phyloP scores from a whole-genome alignment of 1,140 invertebrate genomes.

The Zophobas morio region DNA sequence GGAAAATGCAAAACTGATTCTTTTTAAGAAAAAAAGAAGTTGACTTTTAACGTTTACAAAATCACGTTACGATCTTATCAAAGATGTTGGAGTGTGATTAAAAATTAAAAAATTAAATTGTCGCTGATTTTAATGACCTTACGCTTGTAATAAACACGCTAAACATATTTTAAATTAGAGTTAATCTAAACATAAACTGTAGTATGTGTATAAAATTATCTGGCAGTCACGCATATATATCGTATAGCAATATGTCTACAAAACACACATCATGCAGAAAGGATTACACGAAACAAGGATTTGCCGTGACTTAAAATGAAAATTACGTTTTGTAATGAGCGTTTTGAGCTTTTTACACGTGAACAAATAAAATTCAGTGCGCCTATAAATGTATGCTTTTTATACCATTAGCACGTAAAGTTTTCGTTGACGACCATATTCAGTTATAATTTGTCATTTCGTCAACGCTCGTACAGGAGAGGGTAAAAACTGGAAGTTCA shows the following conservation, averaged over 20 bases:
- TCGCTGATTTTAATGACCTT: no score
- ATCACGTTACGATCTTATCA: no score
- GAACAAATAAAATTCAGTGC: not conserved
- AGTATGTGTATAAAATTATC: not conserved
- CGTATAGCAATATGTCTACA: not conserved
- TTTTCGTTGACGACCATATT: not conserved
- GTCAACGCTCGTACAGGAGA: not conserved
- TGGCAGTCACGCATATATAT: not conserved
- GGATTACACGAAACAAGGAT: constrained; percentile 9
- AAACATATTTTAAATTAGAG: no score
- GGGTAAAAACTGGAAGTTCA: constrained; percentile 6
- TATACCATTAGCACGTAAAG: not conserved
- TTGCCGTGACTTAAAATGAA: not conserved
- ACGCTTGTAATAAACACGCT: no score
- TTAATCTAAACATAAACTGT: not conserved
- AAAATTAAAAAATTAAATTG: no score
- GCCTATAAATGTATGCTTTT: not conserved
- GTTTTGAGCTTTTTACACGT: not conserved
- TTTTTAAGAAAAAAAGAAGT: no score
- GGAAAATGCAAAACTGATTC: no score
- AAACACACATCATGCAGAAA: not conserved
- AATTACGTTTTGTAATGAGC: not conserved
- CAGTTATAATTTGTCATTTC: constrained; percentile 19
- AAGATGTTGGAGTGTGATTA: no score
- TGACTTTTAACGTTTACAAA: no score